phyloP scores from a whole-genome alignment of 2,113 vertebrate genomes.

The Solea senegalensis region DNA sequence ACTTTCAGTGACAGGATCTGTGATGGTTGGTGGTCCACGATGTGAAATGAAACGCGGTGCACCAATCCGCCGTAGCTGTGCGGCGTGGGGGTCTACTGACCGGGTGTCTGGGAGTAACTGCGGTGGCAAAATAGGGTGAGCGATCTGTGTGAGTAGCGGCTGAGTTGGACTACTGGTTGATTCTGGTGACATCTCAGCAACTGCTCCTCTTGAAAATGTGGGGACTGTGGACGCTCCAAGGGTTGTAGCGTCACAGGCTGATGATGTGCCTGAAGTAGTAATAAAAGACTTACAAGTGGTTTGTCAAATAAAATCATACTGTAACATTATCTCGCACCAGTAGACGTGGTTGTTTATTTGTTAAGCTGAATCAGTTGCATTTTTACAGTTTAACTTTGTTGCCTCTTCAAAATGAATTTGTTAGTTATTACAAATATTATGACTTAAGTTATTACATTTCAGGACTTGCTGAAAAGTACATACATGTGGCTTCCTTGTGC shows the following conservation, averaged over 20 bases:
- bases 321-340: background rate
- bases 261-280: conserved; percentile 47
- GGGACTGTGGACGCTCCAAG: background rate
- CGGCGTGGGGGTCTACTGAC: conserved; percentile 1
- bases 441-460: no score
- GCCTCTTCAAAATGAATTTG: no score
- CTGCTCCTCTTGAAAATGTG: conserved; percentile 13
- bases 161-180: conserved; percentile 24
- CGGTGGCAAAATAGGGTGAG: conserved; percentile 52
- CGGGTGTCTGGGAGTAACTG: conserved; percentile 47
- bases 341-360: no score
- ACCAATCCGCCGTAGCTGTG: background rate
- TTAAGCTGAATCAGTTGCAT: no score
- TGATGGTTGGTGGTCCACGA: background rate
- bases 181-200: conserved; percentile 5
- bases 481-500: conserved; percentile 41
- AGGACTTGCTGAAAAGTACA: conserved; percentile 5
- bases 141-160: conserved; percentile 51
- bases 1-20: conserved; percentile 3
- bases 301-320: background rate
- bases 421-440: no score
- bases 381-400: no score
- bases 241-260: conserved; percentile 15
- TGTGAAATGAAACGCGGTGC: conserved; percentile 16
- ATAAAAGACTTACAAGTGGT: background rate